Evolutionary conservation across 2,797 vertebrate genomes (phyloP).

Genomic region (Enteromius radiatus): DNA sequence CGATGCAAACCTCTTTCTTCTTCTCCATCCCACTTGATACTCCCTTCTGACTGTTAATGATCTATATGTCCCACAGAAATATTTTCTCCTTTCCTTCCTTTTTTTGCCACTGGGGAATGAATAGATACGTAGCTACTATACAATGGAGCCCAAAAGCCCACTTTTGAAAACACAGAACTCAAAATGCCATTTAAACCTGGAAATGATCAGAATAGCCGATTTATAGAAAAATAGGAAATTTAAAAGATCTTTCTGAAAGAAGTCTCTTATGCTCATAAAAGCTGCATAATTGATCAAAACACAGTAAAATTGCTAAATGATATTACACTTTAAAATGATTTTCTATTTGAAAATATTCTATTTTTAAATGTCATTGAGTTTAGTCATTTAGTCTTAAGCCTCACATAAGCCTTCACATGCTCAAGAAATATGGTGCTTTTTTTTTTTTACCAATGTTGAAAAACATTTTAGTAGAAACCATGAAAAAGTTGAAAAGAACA

Average conservation of each 20-base stretch:
- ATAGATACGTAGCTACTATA: background rate
- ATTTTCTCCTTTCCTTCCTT: background rate
- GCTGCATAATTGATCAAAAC: background rate
- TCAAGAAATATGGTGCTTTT: background rate
- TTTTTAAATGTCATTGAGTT: background rate
- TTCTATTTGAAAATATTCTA: background rate
- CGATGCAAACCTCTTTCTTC: background rate
- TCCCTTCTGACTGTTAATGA: background rate
- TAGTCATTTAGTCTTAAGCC: background rate
- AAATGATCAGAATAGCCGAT: background rate
- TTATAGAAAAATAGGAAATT: background rate
- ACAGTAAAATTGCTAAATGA: background rate
- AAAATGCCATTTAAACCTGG: background rate
- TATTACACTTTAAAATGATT: background rate
- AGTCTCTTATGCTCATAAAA: background rate
- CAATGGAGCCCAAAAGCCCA: background rate
- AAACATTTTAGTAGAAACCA: background rate
- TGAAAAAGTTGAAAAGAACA: background rate
- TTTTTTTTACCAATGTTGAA: background rate
- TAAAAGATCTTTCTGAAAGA: background rate
- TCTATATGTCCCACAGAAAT: conserved; percentile 1
- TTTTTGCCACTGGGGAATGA: background rate
- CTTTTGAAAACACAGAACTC: background rate
- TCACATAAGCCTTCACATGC: background rate
- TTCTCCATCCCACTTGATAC: background rate